A percentile compares a stretch with the other conserved stretches of the same genome.
Evolutionary conservation across 2,113 vertebrate species (phyloP).

Genomic region (Gallinago undulata): DNA sequence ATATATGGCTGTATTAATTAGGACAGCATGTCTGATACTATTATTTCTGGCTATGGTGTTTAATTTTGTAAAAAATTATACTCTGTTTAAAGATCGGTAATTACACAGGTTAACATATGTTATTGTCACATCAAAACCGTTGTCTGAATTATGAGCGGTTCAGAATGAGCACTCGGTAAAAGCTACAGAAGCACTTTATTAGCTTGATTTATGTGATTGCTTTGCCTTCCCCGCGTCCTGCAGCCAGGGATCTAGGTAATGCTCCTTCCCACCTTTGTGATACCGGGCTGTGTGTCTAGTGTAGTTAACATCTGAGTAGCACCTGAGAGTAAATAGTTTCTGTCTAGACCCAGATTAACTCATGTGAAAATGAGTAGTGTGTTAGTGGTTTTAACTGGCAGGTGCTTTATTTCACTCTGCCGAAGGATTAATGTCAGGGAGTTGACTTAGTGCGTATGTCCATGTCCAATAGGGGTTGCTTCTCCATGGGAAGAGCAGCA

Average conservation of each 20-base stretch:
- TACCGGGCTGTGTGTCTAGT: not conserved
- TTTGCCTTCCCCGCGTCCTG: not conserved
- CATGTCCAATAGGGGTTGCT: not conserved
- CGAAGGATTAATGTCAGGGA: not conserved
- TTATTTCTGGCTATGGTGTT: slow-evolving; percentile 25
- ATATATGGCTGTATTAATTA: slow-evolving; percentile 33
- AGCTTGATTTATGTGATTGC: not conserved
- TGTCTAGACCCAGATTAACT: not conserved
- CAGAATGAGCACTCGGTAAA: accelerated
- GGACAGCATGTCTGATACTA: not conserved
- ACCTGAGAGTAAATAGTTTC: not conserved
- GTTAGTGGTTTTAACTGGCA: not conserved
- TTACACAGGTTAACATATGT: slow-evolving; percentile 57
- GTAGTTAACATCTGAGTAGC: not conserved
- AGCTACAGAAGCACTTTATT: slow-evolving; percentile 3
- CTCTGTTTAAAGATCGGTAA: slow-evolving; percentile 28
- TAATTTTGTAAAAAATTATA: not conserved
- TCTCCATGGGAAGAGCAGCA: not conserved
- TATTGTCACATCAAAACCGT: slow-evolving; percentile 37
- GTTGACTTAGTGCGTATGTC: not conserved
- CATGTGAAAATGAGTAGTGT: not conserved
- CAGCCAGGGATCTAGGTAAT: not conserved
- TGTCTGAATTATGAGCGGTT: not conserved
- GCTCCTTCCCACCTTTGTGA: not conserved
- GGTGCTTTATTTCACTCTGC: not conserved